Conservation (phyloP, 1,140 invertebrate genomes). For the Sinella curviseta region DNA sequence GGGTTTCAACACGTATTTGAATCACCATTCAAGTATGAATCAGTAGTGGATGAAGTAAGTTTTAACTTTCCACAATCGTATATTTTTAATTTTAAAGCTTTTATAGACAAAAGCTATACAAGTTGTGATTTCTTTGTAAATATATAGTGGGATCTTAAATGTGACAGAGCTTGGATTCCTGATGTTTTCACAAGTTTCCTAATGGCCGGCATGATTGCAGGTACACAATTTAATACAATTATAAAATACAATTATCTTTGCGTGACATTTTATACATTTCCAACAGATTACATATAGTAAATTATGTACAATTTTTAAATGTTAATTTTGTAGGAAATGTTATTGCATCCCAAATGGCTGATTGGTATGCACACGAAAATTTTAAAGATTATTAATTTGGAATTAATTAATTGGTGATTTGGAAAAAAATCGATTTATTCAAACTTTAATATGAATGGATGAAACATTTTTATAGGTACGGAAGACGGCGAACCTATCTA, state of each 20-base stretch:
- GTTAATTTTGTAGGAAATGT: slow-evolving; percentile 34
- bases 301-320: no score
- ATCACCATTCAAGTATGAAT: slow-evolving; percentile 1
- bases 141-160: slow-evolving; percentile 37
- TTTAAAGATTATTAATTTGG: no score
- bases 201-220: slow-evolving; percentile 39
- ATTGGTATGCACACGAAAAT: slow-evolving; percentile 26
- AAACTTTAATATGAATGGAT: no score
- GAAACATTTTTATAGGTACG: background rate
- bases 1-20: background rate
- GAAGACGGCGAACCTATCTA: background rate
- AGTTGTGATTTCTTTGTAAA: background rate
- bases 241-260: background rate
- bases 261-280: no score
- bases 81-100: background rate
- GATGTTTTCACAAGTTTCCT: slow-evolving; percentile 38
- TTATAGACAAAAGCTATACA: background rate
- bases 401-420: no score
- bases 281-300: no score
- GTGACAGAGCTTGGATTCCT: slow-evolving; percentile 37
- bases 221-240: background rate
- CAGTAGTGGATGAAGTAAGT: background rate
- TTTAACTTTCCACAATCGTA: background rate
- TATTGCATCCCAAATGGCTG: slow-evolving; percentile 5
- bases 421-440: no score